Percentiles rank a stretch among this genome's conserved stretches.
phyloP scores from a whole-genome alignment of 2,888 invertebrate genomes.

The Rhyacophila evoluta region DNA sequence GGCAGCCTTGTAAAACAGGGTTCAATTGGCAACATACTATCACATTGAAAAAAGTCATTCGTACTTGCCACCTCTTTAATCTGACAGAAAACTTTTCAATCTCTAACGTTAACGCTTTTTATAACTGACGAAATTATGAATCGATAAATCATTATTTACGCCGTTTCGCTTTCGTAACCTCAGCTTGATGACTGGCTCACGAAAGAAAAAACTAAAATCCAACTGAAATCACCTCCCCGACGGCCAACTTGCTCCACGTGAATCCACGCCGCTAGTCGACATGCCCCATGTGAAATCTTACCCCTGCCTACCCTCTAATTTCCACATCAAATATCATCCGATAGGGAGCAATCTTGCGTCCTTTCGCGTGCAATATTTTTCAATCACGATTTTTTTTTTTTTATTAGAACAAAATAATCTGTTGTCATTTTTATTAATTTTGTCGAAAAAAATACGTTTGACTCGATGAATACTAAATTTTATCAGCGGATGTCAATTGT shows the following conservation, averaged over 20 bases:
- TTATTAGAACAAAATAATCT: no score
- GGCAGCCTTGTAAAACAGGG: not conserved
- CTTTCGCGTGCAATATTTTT: not conserved
- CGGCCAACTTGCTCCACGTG: not conserved
- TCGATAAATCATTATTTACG: slow-evolving; percentile 19
- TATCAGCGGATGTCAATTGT: no score
- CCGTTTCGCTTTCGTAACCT: not conserved
- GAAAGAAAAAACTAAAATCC: not conserved
- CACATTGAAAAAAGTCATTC: not conserved
- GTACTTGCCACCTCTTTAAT: not conserved
- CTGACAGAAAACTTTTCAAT: not conserved
- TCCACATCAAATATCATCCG: not conserved
- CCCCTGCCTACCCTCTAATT: slow-evolving; percentile 10
- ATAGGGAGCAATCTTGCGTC: not conserved
- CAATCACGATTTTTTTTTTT: no score
- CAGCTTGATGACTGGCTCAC: not conserved
- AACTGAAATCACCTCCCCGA: not conserved
- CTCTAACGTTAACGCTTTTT: not conserved
- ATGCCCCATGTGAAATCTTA: slow-evolving; percentile 17
- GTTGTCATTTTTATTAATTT: no score
- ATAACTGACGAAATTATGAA: slow-evolving; percentile 3
- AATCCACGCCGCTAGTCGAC: not conserved
- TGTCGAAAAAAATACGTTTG: no score
- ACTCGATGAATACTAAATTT: no score
- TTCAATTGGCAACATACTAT: not conserved